Evolutionary conservation across 2,797 vertebrate genomes (phyloP), one percentile per base, ranked within the genome.

Genomic region (Coregonus ussuriensis): DNA sequence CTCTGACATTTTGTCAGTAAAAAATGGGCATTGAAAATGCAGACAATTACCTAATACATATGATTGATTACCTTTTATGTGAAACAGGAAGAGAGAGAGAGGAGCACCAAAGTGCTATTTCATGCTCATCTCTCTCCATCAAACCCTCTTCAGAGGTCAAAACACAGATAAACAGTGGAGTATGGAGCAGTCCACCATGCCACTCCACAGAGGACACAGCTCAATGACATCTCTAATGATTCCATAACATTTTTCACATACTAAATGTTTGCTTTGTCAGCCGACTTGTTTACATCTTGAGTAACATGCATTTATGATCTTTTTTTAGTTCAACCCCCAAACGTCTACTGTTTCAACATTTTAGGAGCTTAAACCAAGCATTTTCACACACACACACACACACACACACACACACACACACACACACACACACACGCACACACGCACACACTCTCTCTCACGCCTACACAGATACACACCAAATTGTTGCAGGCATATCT

Each of bases 301-400:
- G 89, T 85, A 85, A 87, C 89, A 90, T 91, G 92, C 91, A 92
- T 88, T 86, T 92, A 86, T 83, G 81, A 78, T 77, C 89, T 81
- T 79, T 85, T 74, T 84, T 85, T 86, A 86, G 75, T 81, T 88
- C 87, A 88, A 86, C 78, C 88, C 83, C 83, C 68, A 86, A 76
- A 51, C 16, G 0, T 62, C 31, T 37, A 14, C 13, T 29, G 25
- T 35, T 67, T 67, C 4, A 16, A 18, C 37, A 5, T 33, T 33
- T 35, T 35, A 62, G 77, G 59, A 63, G 59, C 9, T 25, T 63
- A 25, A 63, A 25, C 21, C 21, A 63, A 29, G 59, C 9, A 63
- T 25, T 63, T 63, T 63, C 37, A 72, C 71, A 71, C 21, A 29
- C 62, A 33, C 25, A 47, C 52, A 25, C 69, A 29, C 29, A 15